These are phyloP conservation scores for Mixornis gularis DNA, from an alignment of 2,113 vertebrate species.

Conservation along the genomic window DNA sequence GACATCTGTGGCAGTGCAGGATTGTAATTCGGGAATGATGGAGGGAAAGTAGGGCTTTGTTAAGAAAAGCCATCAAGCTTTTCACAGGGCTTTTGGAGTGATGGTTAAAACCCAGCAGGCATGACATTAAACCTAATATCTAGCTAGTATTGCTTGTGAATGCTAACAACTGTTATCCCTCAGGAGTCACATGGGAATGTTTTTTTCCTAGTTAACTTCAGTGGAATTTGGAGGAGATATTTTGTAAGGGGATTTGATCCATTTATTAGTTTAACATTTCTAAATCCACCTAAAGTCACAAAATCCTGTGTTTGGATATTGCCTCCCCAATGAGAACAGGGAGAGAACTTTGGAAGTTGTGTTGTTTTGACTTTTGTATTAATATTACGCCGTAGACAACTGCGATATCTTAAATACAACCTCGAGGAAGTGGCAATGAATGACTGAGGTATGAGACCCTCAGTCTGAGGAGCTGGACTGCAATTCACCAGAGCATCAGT, in stretches of 20 bases:
- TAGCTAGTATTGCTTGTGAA: not conserved
- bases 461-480: not conserved
- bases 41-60: not conserved
- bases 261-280: not conserved
- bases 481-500: not conserved
- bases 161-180: not conserved
- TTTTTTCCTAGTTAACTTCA: not conserved
- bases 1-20: not conserved
- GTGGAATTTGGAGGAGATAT: not conserved
- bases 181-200: not conserved
- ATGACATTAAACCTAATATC: not conserved
- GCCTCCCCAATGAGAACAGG: not conserved
- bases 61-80: not conserved
- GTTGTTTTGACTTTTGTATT: not conserved
- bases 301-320: not conserved
- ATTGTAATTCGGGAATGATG: not conserved
- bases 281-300: not conserved
- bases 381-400: not conserved
- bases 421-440: not conserved
- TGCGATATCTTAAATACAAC: not conserved
- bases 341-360: not conserved
- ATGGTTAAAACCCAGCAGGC: not conserved
- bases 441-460: not conserved
- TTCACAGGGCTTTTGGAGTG: not conserved
- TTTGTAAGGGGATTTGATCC: not conserved